Conservation (phyloP, 1,140 invertebrate species). For the Papilio xuthus region DNA sequence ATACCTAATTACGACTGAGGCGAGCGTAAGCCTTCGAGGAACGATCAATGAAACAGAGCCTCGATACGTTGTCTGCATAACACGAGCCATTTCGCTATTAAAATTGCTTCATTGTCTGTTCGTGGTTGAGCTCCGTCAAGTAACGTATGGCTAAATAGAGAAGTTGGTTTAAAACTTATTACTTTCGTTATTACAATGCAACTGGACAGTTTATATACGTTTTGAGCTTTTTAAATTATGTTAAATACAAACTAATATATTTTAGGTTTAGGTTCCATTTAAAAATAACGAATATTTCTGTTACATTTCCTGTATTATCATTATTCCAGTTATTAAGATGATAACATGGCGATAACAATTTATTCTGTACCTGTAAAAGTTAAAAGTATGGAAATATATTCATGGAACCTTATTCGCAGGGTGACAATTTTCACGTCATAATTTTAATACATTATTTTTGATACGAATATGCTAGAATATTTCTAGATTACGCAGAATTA, state of each 20-base stretch:
- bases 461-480: neutral
- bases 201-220: neutral
- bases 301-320: neutral
- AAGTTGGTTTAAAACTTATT: neutral
- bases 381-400: conserved; percentile 8
- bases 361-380: neutral
- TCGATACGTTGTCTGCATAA: conserved; percentile 43
- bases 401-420: neutral
- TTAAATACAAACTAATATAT: neutral
- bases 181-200: neutral
- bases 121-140: neutral
- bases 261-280: neutral
- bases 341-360: neutral
- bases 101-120: conserved; percentile 60
- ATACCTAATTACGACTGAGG: conserved; percentile 58
- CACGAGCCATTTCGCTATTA: conserved; percentile 53
- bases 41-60: conserved; percentile 54
- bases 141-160: conserved; percentile 3
- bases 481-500: neutral
- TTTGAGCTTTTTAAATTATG: neutral
- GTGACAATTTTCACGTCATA: neutral
- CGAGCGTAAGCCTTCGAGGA: conserved; percentile 50
- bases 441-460: too few relatives aligned
- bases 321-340: neutral
- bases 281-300: neutral